Evolutionary conservation across 2,113 vertebrate species (phyloP).

Genomic region (Carlito syrichta): DNA sequence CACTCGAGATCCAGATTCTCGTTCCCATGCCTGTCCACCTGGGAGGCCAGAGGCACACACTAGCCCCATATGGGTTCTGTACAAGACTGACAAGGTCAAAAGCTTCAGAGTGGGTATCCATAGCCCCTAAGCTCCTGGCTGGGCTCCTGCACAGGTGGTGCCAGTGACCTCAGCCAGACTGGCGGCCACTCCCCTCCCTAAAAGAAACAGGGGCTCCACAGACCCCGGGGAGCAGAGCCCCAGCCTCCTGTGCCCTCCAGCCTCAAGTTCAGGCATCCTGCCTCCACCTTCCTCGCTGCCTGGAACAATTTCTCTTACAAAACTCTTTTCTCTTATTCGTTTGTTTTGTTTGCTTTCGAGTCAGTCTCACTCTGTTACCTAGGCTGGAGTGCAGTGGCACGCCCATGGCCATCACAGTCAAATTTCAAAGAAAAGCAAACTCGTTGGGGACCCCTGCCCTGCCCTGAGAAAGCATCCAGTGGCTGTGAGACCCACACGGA

Average conservation of each 20-base stretch:
- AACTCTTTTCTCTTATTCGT: neutral
- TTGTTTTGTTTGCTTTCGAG: too few relatives aligned
- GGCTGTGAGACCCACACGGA: neutral
- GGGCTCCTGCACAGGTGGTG: neutral
- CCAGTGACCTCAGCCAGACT: neutral
- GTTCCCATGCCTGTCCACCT: neutral
- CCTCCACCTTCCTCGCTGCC: neutral
- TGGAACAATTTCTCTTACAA: neutral
- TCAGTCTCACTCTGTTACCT: too few relatives aligned
- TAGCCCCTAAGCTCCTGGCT: slow-evolving; percentile 35
- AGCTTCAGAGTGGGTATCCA: slow-evolving; percentile 58
- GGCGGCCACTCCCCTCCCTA: rapidly evolving
- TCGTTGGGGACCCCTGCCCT: neutral
- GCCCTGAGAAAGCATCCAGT: neutral
- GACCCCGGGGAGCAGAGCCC: too few relatives aligned
- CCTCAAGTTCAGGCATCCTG: neutral
- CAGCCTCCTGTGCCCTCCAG: neutral
- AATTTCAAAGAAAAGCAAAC: neutral
- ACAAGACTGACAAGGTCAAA: slow-evolving; percentile 46
- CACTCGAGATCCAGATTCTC: neutral
- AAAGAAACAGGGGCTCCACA: rapidly evolving
- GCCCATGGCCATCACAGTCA: too few relatives aligned
- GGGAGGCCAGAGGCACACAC: neutral
- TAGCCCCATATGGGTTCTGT: neutral
- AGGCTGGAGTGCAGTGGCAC: too few relatives aligned